phyloP scores from a whole-genome alignment of 2,797 vertebrate genomes.

The Acropternis orthonyx region DNA sequence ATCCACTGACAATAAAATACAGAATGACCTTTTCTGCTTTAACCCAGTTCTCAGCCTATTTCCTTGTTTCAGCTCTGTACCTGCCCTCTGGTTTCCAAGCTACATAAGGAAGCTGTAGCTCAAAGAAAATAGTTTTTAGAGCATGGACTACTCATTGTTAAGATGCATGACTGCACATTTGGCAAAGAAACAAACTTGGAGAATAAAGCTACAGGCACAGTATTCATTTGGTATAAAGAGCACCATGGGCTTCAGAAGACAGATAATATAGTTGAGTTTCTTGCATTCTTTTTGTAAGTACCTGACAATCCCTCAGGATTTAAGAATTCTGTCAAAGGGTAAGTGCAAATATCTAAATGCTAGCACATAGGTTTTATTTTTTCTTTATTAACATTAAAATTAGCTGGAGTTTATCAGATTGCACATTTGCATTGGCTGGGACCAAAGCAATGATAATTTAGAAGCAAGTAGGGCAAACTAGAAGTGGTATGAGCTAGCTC shows the following conservation, averaged over 20 bases:
- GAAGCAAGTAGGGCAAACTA: background rate
- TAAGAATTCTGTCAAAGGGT: background rate
- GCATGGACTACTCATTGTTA: background rate
- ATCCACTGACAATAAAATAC: background rate
- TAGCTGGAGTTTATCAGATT: background rate
- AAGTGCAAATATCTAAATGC: background rate
- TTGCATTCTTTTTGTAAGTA: background rate
- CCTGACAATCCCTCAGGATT: background rate
- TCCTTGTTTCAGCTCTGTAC: background rate
- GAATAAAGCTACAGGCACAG: conserved; percentile 29
- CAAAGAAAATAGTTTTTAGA: conserved; percentile 36
- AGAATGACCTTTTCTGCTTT: background rate
- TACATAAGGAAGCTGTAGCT: background rate
- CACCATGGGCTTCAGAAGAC: background rate
- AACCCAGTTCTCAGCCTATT: background rate
- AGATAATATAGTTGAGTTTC: background rate
- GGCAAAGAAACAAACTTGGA: conserved; percentile 28
- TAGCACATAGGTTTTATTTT: background rate
- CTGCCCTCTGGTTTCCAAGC: background rate
- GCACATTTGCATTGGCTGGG: background rate
- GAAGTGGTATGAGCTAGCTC: background rate
- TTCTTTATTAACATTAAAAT: background rate
- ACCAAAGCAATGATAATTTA: background rate
- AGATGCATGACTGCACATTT: conserved; percentile 47
- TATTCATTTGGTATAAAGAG: background rate